Conservation (phyloP, 1,140 invertebrate species). For the Drosophila saltans region DNA sequence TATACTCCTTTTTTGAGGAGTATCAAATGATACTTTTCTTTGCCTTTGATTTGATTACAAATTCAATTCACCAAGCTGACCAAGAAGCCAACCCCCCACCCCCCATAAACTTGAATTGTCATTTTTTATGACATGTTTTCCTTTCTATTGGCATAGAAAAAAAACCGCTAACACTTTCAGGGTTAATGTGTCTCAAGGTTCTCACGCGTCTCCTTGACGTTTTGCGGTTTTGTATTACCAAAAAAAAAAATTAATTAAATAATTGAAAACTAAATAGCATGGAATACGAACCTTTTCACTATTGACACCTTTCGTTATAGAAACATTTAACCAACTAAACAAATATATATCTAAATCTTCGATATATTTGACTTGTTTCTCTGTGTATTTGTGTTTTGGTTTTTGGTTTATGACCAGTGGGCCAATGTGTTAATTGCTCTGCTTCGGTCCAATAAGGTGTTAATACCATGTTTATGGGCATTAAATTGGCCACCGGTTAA, state of each 20-base stretch:
- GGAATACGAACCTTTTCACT: no score
- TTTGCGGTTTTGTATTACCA: conserved; percentile 15
- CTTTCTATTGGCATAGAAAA: conserved; percentile 32
- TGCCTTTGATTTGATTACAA: conserved; percentile 11
- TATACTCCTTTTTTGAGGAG: no score
- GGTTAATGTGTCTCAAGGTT: conserved; percentile 14
- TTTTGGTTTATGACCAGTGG: conserved; percentile 65
- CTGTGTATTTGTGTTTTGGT: conserved; percentile 23
- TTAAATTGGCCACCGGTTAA: conserved; percentile 75
- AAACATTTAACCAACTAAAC: no score
- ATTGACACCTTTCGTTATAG: neutral
- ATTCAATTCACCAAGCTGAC: conserved; percentile 29
- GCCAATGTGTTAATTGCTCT: conserved; percentile 73
- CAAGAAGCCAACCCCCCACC: no score
- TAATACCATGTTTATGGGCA: conserved; percentile 75
- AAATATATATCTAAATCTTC: neutral
- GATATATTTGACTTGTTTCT: conserved; percentile 19
- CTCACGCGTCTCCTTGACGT: conserved; percentile 28
- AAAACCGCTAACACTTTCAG: conserved; percentile 9
- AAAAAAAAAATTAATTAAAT: neutral
- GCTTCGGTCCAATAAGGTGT: conserved; percentile 66
- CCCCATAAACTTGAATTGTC: neutral
- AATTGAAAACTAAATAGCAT: no score
- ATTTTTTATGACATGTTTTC: neutral
- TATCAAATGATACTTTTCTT: no score